A percentile compares a stretch with the other conserved stretches of the same genome.
Evolutionary conservation across 2,113 vertebrate genomes (phyloP).

Genomic region (Brachionichthys hirsutus): DNA sequence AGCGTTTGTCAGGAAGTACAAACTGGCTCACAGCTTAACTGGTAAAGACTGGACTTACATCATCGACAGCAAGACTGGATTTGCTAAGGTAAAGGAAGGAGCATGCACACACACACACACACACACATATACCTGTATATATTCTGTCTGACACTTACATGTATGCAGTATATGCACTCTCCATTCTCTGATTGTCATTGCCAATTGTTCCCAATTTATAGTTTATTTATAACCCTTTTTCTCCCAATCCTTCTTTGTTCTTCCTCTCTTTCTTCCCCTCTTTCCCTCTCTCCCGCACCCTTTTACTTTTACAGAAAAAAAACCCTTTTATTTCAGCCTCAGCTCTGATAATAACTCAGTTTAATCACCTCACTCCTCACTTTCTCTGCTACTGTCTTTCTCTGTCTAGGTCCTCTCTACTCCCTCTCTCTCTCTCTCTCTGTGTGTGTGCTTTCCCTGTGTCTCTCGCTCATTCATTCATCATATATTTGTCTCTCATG

Average conservation of each 20-base stretch:
- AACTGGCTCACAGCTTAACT: slow-evolving; percentile 90
- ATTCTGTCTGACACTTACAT: too few relatives aligned
- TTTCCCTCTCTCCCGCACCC: slow-evolving; percentile 9
- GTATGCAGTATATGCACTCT: neutral
- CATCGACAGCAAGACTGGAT: slow-evolving; percentile 86
- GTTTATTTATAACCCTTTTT: slow-evolving; percentile 52
- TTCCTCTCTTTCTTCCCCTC: neutral
- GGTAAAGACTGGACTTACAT: slow-evolving; percentile 92
- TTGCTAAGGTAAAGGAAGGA: slow-evolving; percentile 84
- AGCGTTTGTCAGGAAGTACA: slow-evolving; percentile 95
- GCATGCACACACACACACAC: too few relatives aligned
- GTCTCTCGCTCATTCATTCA: slow-evolving; percentile 46
- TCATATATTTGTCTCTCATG: slow-evolving; percentile 65
- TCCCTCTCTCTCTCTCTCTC: slow-evolving; percentile 19
- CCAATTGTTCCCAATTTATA: slow-evolving; percentile 13
- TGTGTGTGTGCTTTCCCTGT: too few relatives aligned
- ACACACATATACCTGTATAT: too few relatives aligned
- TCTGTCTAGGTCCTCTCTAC: neutral
- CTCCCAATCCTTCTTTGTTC: slow-evolving; percentile 9
- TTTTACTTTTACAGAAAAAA: too few relatives aligned
- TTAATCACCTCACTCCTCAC: slow-evolving; percentile 58
- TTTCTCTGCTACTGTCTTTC: slow-evolving; percentile 25
- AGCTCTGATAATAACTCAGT: slow-evolving; percentile 62
- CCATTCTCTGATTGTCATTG: slow-evolving; percentile 22
- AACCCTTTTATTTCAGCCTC: slow-evolving; percentile 47